Conservation (phyloP, 2,113 vertebrate genomes). For the Tonatia bakeri region DNA sequence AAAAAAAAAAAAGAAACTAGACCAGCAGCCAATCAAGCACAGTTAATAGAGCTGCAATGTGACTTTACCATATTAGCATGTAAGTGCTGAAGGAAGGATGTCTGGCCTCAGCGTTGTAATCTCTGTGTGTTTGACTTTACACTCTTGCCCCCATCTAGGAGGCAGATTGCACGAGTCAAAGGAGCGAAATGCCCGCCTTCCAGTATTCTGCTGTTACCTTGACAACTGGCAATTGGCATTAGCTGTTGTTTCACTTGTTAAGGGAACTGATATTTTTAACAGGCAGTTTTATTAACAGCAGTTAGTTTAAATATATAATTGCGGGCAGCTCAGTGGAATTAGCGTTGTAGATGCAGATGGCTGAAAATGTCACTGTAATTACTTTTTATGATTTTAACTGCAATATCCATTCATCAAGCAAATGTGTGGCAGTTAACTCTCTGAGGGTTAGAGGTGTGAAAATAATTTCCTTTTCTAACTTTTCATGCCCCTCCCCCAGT, state of each 20-base stretch:
- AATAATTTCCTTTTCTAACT: conserved; percentile 23
- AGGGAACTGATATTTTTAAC: conserved; percentile 51
- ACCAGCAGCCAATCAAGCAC: conserved; percentile 12
- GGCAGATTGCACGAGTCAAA: conserved; percentile 7
- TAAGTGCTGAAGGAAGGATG: conserved; percentile 30
- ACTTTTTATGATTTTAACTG: conserved; percentile 61
- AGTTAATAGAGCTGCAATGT: conserved; percentile 47
- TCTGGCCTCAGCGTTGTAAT: conserved; percentile 50
- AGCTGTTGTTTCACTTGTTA: conserved; percentile 66
- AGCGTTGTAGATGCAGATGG: conserved; percentile 22
- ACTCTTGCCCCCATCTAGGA: neutral
- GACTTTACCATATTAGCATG: conserved; percentile 32
- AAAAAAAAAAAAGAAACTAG: neutral
- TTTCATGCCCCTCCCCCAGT: neutral
- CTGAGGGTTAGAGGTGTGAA: neutral
- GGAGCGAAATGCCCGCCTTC: conserved; percentile 25
- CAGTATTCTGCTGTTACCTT: conserved; percentile 45
- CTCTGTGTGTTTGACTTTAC: conserved; percentile 28
- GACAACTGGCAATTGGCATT: conserved; percentile 66
- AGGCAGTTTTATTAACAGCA: conserved; percentile 56
- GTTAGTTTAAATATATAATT: conserved; percentile 64
- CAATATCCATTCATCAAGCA: conserved; percentile 49
- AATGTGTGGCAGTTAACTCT: conserved; percentile 27
- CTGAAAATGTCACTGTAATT: conserved; percentile 56
- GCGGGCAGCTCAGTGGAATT: neutral